These are phyloP conservation scores for Spodoptera litura DNA, from an alignment of 1,140 invertebrate genomes.

Conservation along the genomic window DNA sequence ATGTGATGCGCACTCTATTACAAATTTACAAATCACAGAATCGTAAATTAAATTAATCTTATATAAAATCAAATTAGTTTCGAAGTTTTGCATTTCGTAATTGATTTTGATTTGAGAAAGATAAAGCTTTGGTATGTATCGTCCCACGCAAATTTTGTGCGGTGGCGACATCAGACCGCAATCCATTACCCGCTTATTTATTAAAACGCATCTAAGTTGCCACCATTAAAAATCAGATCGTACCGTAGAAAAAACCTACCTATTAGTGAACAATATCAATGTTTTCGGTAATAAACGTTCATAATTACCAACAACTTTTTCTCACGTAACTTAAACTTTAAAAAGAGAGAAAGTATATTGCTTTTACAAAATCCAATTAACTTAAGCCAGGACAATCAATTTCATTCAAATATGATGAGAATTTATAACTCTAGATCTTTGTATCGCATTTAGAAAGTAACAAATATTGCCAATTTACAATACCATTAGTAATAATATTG, in stretches of 20 bases:
- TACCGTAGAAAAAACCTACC: not conserved
- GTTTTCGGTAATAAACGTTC: slow-evolving; percentile 1
- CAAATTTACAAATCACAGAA: too few species aligned
- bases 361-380: slow-evolving; percentile 16
- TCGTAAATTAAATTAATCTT: too few species aligned
- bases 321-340: slow-evolving; percentile 26
- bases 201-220: slow-evolving; percentile 17
- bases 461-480: slow-evolving; percentile 8
- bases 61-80: not conserved
- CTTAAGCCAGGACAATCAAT: slow-evolving; percentile 29
- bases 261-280: slow-evolving; percentile 1
- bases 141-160: slow-evolving; percentile 22
- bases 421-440: slow-evolving; percentile 29
- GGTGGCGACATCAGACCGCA: slow-evolving; percentile 3
- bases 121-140: slow-evolving; percentile 16
- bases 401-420: slow-evolving; percentile 23
- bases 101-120: not conserved
- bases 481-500: slow-evolving; percentile 17
- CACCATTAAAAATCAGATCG: slow-evolving; percentile 1
- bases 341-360: slow-evolving; percentile 17
- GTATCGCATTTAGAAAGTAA: slow-evolving; percentile 39
- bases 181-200: slow-evolving; percentile 28
- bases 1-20: too few species aligned
- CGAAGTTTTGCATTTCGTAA: not conserved
- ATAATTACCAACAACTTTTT: not conserved